Percentiles rank a stretch among this genome's conserved stretches.
Conservation (phyloP, 23 tunicate genomes). For the Aplidium turbinatum region DNA sequence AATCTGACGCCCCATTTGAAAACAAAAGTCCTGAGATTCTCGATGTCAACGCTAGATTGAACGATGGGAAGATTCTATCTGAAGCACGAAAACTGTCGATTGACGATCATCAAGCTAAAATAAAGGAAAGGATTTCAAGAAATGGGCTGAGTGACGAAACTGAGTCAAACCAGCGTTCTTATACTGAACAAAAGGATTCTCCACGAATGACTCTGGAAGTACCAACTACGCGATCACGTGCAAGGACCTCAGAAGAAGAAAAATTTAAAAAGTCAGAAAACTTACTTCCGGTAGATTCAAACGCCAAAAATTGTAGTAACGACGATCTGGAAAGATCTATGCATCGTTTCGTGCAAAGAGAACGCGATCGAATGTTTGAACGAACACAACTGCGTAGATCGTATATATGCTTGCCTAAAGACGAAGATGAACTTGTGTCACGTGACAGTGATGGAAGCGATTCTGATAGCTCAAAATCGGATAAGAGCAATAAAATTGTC, state of each 20-base stretch:
- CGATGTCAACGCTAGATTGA: constrained; percentile 13
- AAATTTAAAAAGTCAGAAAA: neutral
- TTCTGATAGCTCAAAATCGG: neutral
- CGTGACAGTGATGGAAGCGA: neutral
- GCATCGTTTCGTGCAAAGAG: constrained; percentile 36
- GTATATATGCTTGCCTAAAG: constrained; percentile 25
- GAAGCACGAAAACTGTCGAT: neutral
- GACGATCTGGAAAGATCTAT: constrained; percentile 48
- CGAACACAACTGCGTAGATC: constrained; percentile 61
- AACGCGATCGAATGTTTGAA: constrained; percentile 51
- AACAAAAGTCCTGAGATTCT: no score
- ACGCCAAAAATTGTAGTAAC: neutral
- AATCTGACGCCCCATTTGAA: neutral
- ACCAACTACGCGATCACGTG: neutral
- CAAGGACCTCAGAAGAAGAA: constrained; percentile 34
- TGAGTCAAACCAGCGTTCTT: no score
- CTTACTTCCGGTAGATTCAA: no score
- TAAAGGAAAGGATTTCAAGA: neutral
- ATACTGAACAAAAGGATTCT: neutral
- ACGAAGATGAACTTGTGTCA: constrained; percentile 9
- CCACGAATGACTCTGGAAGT: neutral
- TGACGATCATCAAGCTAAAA: neutral
- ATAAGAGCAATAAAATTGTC: neutral
- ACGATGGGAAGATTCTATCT: constrained; percentile 8
- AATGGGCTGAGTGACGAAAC: neutral